Conservation (phyloP, 2,888 invertebrate genomes). For the Agriopis leucophaearia region DNA sequence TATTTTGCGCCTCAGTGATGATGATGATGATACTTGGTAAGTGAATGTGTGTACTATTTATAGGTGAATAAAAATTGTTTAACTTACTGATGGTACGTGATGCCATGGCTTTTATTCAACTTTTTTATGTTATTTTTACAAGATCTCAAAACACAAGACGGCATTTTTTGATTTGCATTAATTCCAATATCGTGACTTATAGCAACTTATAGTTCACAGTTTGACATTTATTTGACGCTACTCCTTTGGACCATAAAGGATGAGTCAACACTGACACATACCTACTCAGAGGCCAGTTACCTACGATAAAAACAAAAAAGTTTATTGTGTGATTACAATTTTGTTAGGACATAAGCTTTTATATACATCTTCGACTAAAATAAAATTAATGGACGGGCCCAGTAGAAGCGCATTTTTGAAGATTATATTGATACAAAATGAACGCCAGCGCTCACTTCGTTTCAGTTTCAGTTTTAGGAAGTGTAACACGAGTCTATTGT, state of each 20-base stretch:
- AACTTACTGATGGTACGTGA: constrained; percentile 46
- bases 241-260: constrained; percentile 33
- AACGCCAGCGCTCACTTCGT: too few relatives aligned
- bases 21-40: constrained; percentile 5
- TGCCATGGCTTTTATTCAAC: constrained; percentile 39
- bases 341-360: constrained; percentile 4
- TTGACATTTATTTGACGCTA: constrained; percentile 38
- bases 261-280: constrained; percentile 34
- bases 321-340: constrained; percentile 18
- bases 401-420: too few relatives aligned
- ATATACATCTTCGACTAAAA: too few relatives aligned
- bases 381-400: too few relatives aligned
- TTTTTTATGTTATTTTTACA: constrained; percentile 47
- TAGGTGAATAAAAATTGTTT: not conserved
- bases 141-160: constrained; percentile 44
- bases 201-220: constrained; percentile 12
- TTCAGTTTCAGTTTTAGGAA: too few relatives aligned
- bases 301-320: constrained; percentile 23
- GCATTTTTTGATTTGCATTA: constrained; percentile 32
- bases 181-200: constrained; percentile 16
- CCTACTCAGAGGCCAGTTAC: constrained; percentile 30
- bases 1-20: not conserved
- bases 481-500: too few relatives aligned
- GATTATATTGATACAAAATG: too few relatives aligned
- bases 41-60: not conserved